These are phyloP conservation scores for Clostera curtula DNA, from an alignment of 2,888 invertebrate genomes.

Conservation along the genomic window DNA sequence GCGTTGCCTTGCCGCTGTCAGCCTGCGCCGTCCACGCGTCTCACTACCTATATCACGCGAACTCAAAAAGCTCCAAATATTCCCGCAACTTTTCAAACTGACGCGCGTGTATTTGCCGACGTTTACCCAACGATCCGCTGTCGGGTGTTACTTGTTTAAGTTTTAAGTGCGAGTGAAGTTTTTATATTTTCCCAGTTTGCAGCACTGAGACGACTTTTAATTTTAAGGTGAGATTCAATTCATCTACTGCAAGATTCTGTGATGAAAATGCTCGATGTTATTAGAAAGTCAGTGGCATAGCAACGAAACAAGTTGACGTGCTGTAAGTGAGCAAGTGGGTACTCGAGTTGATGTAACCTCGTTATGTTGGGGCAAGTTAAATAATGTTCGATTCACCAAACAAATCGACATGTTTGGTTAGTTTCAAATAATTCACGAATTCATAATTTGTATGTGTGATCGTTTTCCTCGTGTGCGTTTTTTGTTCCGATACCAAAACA, in stretches of 20 bases:
- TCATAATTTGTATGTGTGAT: constrained; percentile 19
- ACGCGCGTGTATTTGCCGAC: constrained; percentile 36
- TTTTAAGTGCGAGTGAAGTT: constrained; percentile 65
- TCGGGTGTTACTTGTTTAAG: constrained; percentile 32
- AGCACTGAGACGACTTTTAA: constrained; percentile 44
- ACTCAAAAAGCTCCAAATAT: constrained; percentile 9
- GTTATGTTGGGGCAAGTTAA: constrained; percentile 51
- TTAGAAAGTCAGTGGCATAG: constrained; percentile 68
- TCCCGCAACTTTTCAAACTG: constrained; percentile 27
- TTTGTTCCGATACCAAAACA: constrained; percentile 5
- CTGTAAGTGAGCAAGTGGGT: constrained; percentile 50
- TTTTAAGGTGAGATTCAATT: constrained; percentile 49
- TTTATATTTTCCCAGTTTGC: constrained; percentile 44
- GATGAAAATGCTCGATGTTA: constrained; percentile 42
- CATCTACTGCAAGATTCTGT: constrained; percentile 6
- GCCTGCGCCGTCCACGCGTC: constrained; percentile 42
- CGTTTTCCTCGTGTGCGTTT: constrained; percentile 17
- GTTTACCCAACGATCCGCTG: constrained; percentile 37
- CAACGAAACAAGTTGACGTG: constrained; percentile 61
- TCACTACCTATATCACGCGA: constrained; percentile 24
- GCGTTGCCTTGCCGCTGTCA: constrained; percentile 62
- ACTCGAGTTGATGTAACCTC: constrained; percentile 62
- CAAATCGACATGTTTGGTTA: constrained; percentile 29
- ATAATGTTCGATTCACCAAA: constrained; percentile 43
- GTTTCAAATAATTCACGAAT: constrained; percentile 17